Conservation (phyloP, 1,140 invertebrate species). For the Coelopa frigida region DNA sequence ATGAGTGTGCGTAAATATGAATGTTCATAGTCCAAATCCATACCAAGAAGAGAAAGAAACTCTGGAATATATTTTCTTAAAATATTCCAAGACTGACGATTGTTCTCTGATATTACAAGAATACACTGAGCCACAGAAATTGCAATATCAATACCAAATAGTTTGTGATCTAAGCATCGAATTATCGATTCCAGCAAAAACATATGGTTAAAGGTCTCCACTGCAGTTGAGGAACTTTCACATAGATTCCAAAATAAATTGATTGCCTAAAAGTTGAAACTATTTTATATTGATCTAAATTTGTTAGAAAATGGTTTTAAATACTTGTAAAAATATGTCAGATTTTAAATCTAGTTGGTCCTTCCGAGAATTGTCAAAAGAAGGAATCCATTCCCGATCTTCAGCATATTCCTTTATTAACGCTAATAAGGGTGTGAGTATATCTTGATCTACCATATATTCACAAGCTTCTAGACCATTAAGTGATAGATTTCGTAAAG, state of each 20-base stretch:
- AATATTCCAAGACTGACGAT: constrained; percentile 48
- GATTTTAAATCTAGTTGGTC: constrained; percentile 50
- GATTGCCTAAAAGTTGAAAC: too few relatives aligned
- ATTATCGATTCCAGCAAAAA: constrained; percentile 56
- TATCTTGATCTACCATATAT: constrained; percentile 58
- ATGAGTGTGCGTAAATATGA: constrained; percentile 50
- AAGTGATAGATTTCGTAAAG: constrained; percentile 57
- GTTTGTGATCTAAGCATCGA: constrained; percentile 53
- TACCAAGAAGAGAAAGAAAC: constrained; percentile 46
- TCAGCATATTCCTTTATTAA: constrained; percentile 51
- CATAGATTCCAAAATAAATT: constrained; percentile 64
- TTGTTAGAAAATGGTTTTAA: too few relatives aligned
- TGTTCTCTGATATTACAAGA: constrained; percentile 62
- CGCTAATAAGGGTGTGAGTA: constrained; percentile 59
- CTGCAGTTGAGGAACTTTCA: constrained; percentile 55
- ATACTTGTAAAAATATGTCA: constrained; percentile 62
- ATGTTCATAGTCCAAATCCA: constrained; percentile 43
- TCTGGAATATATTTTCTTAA: constrained; percentile 46
- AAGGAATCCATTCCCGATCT: constrained; percentile 45
- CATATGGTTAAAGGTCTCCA: constrained; percentile 59
- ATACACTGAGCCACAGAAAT: constrained; percentile 57
- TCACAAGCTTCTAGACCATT: constrained; percentile 53
- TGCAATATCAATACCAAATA: constrained; percentile 55
- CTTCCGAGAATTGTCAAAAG: constrained; percentile 39
- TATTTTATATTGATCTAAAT: too few relatives aligned